phyloP scores from a whole-genome alignment of 2,797 vertebrate species.

The Crenuchus spilurus region DNA sequence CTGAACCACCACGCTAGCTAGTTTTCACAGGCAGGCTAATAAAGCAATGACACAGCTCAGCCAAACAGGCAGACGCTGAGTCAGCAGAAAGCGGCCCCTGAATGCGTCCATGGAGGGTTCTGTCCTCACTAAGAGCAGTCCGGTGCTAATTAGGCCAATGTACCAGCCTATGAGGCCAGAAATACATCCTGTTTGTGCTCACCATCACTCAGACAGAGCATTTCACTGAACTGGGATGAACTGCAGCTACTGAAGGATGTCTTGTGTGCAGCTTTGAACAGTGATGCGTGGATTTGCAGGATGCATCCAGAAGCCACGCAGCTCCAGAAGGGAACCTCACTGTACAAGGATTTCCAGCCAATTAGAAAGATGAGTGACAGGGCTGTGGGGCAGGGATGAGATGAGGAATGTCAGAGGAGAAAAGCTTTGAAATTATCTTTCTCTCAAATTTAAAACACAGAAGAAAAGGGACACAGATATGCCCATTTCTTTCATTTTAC shows the following conservation, averaged over 20 bases:
- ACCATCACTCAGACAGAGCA: not conserved
- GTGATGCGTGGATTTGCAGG: not conserved
- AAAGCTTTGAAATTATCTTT: not conserved
- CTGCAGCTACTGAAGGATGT: constrained; percentile 16
- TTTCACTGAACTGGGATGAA: constrained; percentile 12
- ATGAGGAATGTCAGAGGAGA: constrained; percentile 43
- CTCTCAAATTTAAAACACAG: not conserved
- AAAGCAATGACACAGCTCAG: constrained; percentile 39
- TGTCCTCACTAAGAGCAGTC: constrained; percentile 73
- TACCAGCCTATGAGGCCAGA: constrained; percentile 57
- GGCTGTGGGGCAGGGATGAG: constrained; percentile 34
- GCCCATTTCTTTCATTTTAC: too few relatives aligned
- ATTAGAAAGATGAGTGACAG: constrained; percentile 75
- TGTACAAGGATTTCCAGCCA: constrained; percentile 64
- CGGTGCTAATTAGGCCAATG: constrained; percentile 73
- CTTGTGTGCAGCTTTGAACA: not conserved
- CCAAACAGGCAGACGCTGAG: constrained; percentile 51
- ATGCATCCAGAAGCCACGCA: not conserved
- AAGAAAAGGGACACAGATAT: not conserved
- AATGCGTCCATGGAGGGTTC: constrained; percentile 48
- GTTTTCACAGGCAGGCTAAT: constrained; percentile 35
- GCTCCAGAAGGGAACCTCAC: constrained; percentile 22
- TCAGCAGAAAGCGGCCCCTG: constrained; percentile 48
- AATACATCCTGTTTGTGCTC: not conserved
- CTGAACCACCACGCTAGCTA: not conserved